phyloP scores from a whole-genome alignment of 1,140 invertebrate species.

The Sycobia sp. region DNA sequence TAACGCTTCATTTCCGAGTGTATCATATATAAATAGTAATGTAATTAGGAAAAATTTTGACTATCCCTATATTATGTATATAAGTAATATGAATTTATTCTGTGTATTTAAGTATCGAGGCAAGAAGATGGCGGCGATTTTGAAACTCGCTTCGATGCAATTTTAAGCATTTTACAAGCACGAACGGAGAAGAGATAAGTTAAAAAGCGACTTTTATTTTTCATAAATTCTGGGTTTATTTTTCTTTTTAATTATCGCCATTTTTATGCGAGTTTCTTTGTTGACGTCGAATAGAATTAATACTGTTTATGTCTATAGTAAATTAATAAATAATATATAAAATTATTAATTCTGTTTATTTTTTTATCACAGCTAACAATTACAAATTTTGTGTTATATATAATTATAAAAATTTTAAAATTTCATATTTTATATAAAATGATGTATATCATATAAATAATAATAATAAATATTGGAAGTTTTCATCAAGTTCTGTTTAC shows the following conservation, averaged over 20 bases:
- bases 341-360: not conserved
- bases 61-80: constrained; percentile 24
- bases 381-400: no score
- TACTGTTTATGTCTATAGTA: constrained; percentile 11
- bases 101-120: constrained; percentile 14
- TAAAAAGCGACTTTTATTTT: not conserved
- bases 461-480: no score
- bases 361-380: no score
- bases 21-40: constrained; percentile 15
- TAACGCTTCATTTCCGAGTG: constrained; percentile 6
- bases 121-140: constrained; percentile 9
- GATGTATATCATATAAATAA: no score
- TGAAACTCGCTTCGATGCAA: constrained; percentile 14
- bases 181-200: not conserved
- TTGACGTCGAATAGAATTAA: constrained; percentile 7
- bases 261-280: constrained; percentile 9
- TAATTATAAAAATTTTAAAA: no score
- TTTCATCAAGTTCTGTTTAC: no score
- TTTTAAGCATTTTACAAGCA: constrained; percentile 26
- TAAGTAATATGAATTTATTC: constrained; percentile 18
- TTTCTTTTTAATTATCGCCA: constrained; percentile 10
- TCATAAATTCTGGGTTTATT: not conserved
- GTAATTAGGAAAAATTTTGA: constrained; percentile 14
- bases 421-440: no score
- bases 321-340: constrained; percentile 26